Evolutionary conservation across 2,113 vertebrate genomes (phyloP).

Genomic region (Scytalopus superciliaris): DNA sequence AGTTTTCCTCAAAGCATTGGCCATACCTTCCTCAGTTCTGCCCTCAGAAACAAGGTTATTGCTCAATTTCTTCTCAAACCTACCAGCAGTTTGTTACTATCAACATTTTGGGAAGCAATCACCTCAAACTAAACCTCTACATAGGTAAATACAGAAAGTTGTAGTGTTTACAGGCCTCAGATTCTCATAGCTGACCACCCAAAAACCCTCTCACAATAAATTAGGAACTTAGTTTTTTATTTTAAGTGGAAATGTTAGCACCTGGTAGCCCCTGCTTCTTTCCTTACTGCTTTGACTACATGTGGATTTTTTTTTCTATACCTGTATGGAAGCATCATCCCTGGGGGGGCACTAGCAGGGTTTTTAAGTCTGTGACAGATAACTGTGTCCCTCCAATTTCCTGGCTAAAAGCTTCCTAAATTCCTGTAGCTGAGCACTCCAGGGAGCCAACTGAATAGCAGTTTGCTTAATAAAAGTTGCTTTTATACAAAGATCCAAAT

Average conservation of each 20-base stretch:
- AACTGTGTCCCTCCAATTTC: slow-evolving; percentile 43
- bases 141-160: neutral
- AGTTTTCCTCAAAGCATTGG: neutral
- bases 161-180: neutral
- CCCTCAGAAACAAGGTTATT: neutral
- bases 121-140: neutral
- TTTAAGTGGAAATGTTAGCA: neutral
- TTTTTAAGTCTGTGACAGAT: slow-evolving; percentile 43
- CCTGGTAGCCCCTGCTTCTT: neutral
- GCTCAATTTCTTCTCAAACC: neutral
- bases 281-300: neutral
- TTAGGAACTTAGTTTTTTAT: neutral
- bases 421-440: slow-evolving; percentile 24
- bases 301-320: neutral
- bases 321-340: neutral
- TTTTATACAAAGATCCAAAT: slow-evolving; percentile 62
- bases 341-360: neutral
- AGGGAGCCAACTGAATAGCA: slow-evolving; percentile 31
- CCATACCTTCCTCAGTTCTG: neutral
- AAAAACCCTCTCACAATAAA: neutral
- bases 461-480: slow-evolving; percentile 60
- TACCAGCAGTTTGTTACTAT: neutral
- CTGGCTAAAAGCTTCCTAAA: slow-evolving; percentile 46
- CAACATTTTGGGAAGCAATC: neutral
- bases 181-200: neutral